Conservation (phyloP, 2,113 vertebrate species). For the Hippocampus mohnikei region DNA sequence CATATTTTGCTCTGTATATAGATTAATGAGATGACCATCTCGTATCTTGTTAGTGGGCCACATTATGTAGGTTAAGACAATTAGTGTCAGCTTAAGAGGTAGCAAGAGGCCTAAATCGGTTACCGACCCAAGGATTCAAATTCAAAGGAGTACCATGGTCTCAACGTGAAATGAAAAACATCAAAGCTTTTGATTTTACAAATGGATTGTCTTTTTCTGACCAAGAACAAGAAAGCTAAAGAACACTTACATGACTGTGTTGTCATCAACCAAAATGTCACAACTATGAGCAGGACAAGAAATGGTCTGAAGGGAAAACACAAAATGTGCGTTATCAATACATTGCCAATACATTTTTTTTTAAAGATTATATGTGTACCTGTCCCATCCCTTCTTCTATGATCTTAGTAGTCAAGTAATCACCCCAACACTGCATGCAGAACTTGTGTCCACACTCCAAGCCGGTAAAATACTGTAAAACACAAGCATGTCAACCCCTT, state of each 20-base stretch:
- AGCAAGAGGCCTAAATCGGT: slow-evolving; percentile 8
- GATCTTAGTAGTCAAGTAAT: slow-evolving; percentile 99
- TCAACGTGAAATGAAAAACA: not conserved
- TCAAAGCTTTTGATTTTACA: not conserved
- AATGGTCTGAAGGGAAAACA: slow-evolving; percentile 83
- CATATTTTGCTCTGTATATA: not conserved
- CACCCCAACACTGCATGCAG: slow-evolving; percentile 99
- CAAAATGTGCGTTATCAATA: slow-evolving; percentile 20
- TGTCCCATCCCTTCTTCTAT: slow-evolving; percentile 99
- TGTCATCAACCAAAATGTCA: slow-evolving; percentile 99
- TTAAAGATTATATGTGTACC: slow-evolving; percentile 68
- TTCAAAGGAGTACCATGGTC: not conserved
- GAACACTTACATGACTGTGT: slow-evolving; percentile 97
- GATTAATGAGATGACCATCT: slow-evolving; percentile 14
- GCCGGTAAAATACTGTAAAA: slow-evolving; percentile 92
- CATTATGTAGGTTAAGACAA: slow-evolving; percentile 68
- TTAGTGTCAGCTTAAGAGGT: slow-evolving; percentile 50
- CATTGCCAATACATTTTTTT: not conserved
- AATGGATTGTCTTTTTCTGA: not conserved
- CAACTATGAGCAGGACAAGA: slow-evolving; percentile 99
- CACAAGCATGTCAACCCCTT: not conserved
- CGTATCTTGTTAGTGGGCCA: slow-evolving; percentile 13
- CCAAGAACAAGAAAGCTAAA: not conserved
- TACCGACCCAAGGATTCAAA: not conserved
- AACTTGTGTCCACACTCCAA: slow-evolving; percentile 99